A percentile compares a stretch with the other conserved stretches of the same genome.
These are phyloP conservation scores for Magallana gigas DNA, from an alignment of 1,140 invertebrate genomes.

Conservation along the genomic window DNA sequence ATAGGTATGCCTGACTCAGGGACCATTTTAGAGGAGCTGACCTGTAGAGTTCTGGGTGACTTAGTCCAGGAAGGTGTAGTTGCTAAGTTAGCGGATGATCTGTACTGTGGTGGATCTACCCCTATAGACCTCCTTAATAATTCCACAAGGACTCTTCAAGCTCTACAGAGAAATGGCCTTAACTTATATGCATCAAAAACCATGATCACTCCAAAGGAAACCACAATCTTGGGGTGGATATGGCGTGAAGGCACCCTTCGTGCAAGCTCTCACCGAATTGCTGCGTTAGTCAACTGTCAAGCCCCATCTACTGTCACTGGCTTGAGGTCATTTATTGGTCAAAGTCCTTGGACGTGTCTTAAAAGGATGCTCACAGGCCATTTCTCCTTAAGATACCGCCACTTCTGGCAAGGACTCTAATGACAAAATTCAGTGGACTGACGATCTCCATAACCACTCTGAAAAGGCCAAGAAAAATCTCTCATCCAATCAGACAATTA, in stretches of 20 bases:
- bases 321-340: slow-evolving; percentile 54
- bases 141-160: slow-evolving; percentile 11
- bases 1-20: slow-evolving; percentile 63
- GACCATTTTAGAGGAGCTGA: slow-evolving; percentile 59
- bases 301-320: slow-evolving; percentile 2
- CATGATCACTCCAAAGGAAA: slow-evolving; percentile 28
- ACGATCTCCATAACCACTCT: slow-evolving; percentile 25
- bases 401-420: slow-evolving; percentile 39
- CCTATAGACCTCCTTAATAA: slow-evolving; percentile 38
- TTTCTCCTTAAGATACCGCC: neutral
- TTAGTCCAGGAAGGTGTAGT: slow-evolving; percentile 55
- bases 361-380: slow-evolving; percentile 11
- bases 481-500: slow-evolving; percentile 41
- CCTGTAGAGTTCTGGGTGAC: slow-evolving; percentile 58
- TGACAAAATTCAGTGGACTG: slow-evolving; percentile 50
- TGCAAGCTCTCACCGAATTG: slow-evolving; percentile 48
- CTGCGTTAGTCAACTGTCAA: slow-evolving; percentile 14
- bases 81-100: slow-evolving; percentile 38
- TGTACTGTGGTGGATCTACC: slow-evolving; percentile 48
- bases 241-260: slow-evolving; percentile 37
- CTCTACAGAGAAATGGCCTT: slow-evolving; percentile 17
- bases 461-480: slow-evolving; percentile 18
- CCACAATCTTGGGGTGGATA: slow-evolving; percentile 51
- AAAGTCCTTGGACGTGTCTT: slow-evolving; percentile 43
- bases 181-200: slow-evolving; percentile 45